These are phyloP conservation scores for Chrysina gloriosa DNA, from an alignment of 2,888 invertebrate species.

Conservation along the genomic window DNA sequence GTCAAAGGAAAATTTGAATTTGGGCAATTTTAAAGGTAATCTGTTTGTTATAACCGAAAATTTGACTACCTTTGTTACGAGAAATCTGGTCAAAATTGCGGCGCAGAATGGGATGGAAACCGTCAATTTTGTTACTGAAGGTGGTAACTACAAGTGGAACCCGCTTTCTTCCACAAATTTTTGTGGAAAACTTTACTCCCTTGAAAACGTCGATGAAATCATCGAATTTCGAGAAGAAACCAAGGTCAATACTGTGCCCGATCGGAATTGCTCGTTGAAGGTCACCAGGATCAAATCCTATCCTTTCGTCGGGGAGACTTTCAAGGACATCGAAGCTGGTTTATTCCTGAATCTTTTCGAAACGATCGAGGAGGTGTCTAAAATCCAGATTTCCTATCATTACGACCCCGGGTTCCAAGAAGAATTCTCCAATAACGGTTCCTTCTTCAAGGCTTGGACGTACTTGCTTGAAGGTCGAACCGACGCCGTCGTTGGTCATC, in stretches of 20 bases:
- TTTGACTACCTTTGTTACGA: background rate
- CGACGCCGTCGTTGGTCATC: constrained; percentile 37
- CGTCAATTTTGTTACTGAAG: background rate
- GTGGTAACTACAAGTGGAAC: background rate
- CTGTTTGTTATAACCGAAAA: background rate
- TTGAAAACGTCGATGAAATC: background rate
- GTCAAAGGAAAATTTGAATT: too few relatives aligned
- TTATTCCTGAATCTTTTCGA: constrained; percentile 35
- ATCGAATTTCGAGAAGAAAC: constrained; percentile 4
- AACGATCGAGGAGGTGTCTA: constrained; percentile 4
- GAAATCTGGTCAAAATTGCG: background rate
- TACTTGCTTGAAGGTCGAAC: constrained; percentile 11
- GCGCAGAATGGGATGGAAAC: background rate
- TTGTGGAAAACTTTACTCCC: background rate
- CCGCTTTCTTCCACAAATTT: background rate
- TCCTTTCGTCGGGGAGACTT: constrained; percentile 27
- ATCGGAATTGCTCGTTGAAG: constrained; percentile 20
- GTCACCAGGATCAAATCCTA: constrained; percentile 27
- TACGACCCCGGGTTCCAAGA: constrained; percentile 15
- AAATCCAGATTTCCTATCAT: constrained; percentile 18
- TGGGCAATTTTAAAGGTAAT: background rate
- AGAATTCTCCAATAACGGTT: constrained; percentile 38
- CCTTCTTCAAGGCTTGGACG: constrained; percentile 7
- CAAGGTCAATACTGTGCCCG: background rate
- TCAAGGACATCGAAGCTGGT: constrained; percentile 3